These are phyloP conservation scores for Sarcophaga peregrina DNA, from an alignment of 1,140 invertebrate species.

Conservation along the genomic window DNA sequence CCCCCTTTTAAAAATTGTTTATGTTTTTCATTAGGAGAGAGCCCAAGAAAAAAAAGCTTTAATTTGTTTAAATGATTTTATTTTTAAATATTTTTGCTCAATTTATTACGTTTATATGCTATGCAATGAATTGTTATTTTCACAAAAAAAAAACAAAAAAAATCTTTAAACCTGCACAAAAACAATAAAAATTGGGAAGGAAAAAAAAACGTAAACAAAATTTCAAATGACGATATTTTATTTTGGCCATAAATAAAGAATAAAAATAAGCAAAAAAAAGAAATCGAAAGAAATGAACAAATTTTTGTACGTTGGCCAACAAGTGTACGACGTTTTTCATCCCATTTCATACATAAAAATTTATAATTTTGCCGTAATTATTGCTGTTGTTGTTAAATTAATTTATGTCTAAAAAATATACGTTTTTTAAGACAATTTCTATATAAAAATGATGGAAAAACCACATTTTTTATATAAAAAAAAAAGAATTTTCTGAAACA, in stretches of 20 bases:
- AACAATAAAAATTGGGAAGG: neutral
- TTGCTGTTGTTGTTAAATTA: no score
- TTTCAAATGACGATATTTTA: conserved; percentile 9
- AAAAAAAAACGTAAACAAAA: conserved; percentile 18
- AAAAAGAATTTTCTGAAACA: no score
- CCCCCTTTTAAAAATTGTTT: neutral
- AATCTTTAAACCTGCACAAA: neutral
- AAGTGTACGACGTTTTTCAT: neutral
- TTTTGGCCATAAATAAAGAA: neutral
- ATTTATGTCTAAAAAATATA: no score
- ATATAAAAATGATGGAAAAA: no score
- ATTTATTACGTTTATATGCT: neutral
- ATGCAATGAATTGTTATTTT: no score
- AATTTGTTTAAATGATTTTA: conserved; percentile 19
- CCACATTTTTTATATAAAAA: no score
- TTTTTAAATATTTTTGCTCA: neutral
- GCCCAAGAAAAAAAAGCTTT: neutral
- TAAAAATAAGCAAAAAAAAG: neutral
- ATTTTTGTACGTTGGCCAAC: conserved; percentile 14
- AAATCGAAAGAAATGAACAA: no score
- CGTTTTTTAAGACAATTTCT: no score
- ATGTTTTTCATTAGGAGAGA: neutral
- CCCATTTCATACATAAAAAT: no score
- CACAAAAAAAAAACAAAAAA: no score
- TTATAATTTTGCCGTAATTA: no score